Base-by-base conservation (phyloP, 2,113 vertebrate species). In the Prunella himalayana region DNA sequence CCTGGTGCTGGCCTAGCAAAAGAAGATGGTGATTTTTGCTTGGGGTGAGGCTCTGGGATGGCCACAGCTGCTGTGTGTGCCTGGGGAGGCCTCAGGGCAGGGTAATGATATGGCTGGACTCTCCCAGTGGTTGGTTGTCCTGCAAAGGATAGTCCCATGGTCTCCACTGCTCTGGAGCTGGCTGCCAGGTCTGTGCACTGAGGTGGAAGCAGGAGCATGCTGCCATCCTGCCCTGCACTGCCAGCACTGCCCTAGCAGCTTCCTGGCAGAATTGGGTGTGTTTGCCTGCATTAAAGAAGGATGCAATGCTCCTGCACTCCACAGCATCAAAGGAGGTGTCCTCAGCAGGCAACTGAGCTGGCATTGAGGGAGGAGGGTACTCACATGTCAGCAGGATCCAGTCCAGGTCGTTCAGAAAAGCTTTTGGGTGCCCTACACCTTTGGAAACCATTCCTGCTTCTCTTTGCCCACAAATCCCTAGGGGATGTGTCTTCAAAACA, bases 201-300 rank as follows among this genome's bases (percentile, higher is more conserved):
- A 25, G 14, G 37, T 10, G 31, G 69, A 30, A 63, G 42, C 19
- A 30, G 8, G 42, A 49, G 19, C 33, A 8, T 28, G 47, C 59
- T 83, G 72, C 61, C 39, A 19, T 28, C 30, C 56, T 73, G 78
- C 83, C 42, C 41, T n/a, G 88, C 10, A 11, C 49, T 66, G 39
- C 57, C 42, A 57, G 78, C 78, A 7, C 30, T 13, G 4, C 6
- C 10, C 66, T 11, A 69, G 37, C n/a, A 42, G 44, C 47, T 56
- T 70, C 45, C 6, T 17, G 61, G 56, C 2, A 3, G 6, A 76
- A 1, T 1, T 45, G 39, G 27, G 7, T 44, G 2, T 33, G 2
- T 56, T 51, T 71, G 37, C 4, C 2, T 49, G 49, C 31, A 0
- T 23, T 18, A 18, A 79, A 37, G 19, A 24, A 72, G 16, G 17